Conservation (phyloP, 2,888 invertebrate species). For the Seira musarum region DNA sequence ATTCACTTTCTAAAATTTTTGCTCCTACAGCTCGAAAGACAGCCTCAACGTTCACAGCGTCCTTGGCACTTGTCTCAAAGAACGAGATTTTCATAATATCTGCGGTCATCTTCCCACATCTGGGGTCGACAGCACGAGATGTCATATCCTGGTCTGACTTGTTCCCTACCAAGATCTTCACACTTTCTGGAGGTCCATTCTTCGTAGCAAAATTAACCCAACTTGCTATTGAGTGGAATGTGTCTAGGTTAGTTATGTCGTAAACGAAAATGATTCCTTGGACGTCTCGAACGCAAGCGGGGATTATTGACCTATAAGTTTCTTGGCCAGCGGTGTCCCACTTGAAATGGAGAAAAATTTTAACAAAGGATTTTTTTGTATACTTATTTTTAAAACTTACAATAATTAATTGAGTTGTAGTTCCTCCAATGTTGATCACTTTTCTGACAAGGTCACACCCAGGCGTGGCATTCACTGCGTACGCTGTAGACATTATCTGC, state of each 20-base stretch:
- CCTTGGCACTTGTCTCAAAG: slow-evolving; percentile 67
- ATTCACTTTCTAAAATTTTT: slow-evolving; percentile 62
- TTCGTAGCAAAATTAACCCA: slow-evolving; percentile 68
- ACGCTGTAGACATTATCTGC: slow-evolving; percentile 64
- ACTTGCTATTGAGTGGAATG: slow-evolving; percentile 62
- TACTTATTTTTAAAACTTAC: slow-evolving; percentile 47
- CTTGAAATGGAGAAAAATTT: slow-evolving; percentile 31
- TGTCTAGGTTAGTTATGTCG: slow-evolving; percentile 63
- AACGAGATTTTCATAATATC: slow-evolving; percentile 65
- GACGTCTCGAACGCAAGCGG: slow-evolving; percentile 67
- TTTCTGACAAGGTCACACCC: slow-evolving; percentile 68
- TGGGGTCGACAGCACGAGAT: slow-evolving; percentile 51
- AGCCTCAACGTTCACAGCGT: slow-evolving; percentile 62
- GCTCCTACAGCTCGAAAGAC: slow-evolving; percentile 63
- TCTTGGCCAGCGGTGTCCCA: slow-evolving; percentile 68
- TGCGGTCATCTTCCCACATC: slow-evolving; percentile 66
- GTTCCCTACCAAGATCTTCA: slow-evolving; percentile 67
- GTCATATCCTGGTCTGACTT: slow-evolving; percentile 63
- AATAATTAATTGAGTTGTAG: slow-evolving; percentile 63
- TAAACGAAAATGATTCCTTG: slow-evolving; percentile 69
- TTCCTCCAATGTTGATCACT: slow-evolving; percentile 65
- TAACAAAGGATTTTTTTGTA: not conserved
- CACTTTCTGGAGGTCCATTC: slow-evolving; percentile 64
- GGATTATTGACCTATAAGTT: slow-evolving; percentile 65
- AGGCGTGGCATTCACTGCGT: slow-evolving; percentile 63